These are phyloP conservation scores for Agrochola lota DNA, from an alignment of 2,888 invertebrate species.

Conservation along the genomic window DNA sequence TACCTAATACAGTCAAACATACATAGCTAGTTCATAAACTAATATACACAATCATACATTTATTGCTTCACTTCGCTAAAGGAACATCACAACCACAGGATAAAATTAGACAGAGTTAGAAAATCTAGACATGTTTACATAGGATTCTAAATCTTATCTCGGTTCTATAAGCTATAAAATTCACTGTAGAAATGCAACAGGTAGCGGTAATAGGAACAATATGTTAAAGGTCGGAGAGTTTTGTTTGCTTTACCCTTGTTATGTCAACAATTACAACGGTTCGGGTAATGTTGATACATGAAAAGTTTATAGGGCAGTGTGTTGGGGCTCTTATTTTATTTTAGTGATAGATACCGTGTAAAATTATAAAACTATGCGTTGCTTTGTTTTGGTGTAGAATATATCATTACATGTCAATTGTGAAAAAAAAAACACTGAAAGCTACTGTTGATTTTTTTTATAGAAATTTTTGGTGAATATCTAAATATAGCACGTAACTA, in stretches of 20 bases:
- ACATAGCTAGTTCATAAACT: conserved; percentile 29
- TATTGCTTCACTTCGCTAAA: conserved; percentile 66
- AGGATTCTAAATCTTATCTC: conserved; percentile 44
- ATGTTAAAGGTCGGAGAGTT: conserved; percentile 5
- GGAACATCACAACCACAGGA: conserved; percentile 78
- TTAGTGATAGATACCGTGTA: not conserved
- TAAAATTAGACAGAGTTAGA: conserved; percentile 60
- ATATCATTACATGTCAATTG: not conserved
- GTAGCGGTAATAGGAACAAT: conserved; percentile 22
- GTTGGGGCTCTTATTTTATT: not conserved
- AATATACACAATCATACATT: conserved; percentile 60
- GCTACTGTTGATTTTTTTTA: not conserved
- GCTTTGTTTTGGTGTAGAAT: not conserved
- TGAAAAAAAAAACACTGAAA: not conserved
- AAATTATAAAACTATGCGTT: not conserved
- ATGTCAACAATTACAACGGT: conserved; percentile 32
- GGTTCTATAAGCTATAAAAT: conserved; percentile 4
- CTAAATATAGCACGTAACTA: not conserved
- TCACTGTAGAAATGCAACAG: conserved; percentile 23
- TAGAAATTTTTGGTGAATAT: not conserved
- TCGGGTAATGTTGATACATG: conserved; percentile 26
- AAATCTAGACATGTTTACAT: conserved; percentile 48
- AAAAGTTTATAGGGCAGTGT: conserved; percentile 19
- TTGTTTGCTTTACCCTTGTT: conserved; percentile 29
- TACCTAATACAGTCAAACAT: conserved; percentile 33